A percentile compares a stretch with the other conserved stretches of the same genome.
phyloP scores from a whole-genome alignment of 2,888 invertebrate species.

The Syritta pipiens region DNA sequence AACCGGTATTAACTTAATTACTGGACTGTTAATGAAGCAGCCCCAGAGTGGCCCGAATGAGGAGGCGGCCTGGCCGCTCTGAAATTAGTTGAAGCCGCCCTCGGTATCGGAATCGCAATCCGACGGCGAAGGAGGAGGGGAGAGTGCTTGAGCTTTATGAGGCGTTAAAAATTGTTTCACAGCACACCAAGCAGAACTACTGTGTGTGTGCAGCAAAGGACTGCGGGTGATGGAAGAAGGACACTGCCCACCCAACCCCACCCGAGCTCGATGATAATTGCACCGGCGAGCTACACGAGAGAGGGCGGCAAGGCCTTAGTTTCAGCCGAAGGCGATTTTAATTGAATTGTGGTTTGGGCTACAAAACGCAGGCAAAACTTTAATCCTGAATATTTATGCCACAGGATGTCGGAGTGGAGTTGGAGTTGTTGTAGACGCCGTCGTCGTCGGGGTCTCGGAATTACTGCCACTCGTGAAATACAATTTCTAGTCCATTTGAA shows the following conservation, averaged over 20 bases:
- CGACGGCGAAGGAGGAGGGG: neutral
- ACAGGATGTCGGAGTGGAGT: conserved; percentile 16
- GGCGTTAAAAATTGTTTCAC: conserved; percentile 69
- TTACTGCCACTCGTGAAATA: conserved; percentile 37
- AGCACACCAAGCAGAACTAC: conserved; percentile 60
- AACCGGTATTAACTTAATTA: conserved; percentile 69
- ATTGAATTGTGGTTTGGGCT: conserved; percentile 63
- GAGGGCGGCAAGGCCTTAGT: conserved; percentile 11
- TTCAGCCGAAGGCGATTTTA: conserved; percentile 59
- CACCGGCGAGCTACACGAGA: conserved; percentile 17
- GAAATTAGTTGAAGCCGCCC: conserved; percentile 58
- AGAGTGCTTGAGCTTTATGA: conserved; percentile 64
- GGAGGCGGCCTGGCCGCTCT: too few relatives aligned
- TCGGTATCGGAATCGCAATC: conserved; percentile 55
- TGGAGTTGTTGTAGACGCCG: neutral
- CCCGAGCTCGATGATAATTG: conserved; percentile 58
- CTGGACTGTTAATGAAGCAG: conserved; percentile 68
- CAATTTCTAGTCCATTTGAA: conserved; percentile 62
- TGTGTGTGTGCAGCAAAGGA: conserved; percentile 21
- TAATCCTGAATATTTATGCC: conserved; percentile 66
- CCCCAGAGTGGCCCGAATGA: conserved; percentile 11
- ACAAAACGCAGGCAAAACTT: conserved; percentile 61
- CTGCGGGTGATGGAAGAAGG: neutral
- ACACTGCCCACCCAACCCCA: neutral
- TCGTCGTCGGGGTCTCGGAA: conserved; percentile 19